Evolutionary conservation across 2,797 vertebrate genomes (phyloP), one percentile per base, ranked within the genome.

Genomic region (Danio tinwini): DNA sequence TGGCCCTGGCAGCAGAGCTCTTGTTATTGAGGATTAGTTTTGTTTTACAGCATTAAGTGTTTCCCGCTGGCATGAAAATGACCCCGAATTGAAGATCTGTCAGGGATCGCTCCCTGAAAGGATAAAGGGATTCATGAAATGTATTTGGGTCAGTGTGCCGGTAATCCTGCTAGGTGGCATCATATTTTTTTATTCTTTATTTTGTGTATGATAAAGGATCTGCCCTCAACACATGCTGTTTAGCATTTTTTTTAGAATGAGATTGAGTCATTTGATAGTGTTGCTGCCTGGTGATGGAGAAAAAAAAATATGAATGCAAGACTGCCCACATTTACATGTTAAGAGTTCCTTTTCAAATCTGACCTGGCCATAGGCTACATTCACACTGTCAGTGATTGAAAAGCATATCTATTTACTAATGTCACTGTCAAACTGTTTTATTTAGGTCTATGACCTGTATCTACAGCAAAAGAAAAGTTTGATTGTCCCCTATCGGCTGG

Each of bases 41-140:
- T 78, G 47, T 68, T 53, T 75, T 55, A 53, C 16, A 63, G 55
- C 39, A 71, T 71, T 71, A 68, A 67, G 17, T 75, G 72, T 65
- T 68, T 74, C 53, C 39, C 10, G 14, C 62, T 63, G 53, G 45
- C 42, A 42, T 62, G 61, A 75, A 74, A 81, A 67, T 67, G 17
- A 59, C 52, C 53, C 70, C 59, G 61, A 79, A 55, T 67, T 53
- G 56, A 58, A 64, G 74, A 70, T 69, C 71, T 81, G 74, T 76
- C 73, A 64, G 58, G 47, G 44, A 62, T 71, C 7, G 74, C 65
- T 64, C 58, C 19, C 10, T 50, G 67, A 63, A 75, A 47, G 39
- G 47, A 63, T 61, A 50, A 81, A 47, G 39, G 7, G 68, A 63
- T 72, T 72, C 40, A 77, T 65, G 49, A 70, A 40, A 56, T 71